These are phyloP conservation scores for Oceanodroma tethys DNA, from an alignment of 2,113 vertebrate genomes.

Conservation along the genomic window DNA sequence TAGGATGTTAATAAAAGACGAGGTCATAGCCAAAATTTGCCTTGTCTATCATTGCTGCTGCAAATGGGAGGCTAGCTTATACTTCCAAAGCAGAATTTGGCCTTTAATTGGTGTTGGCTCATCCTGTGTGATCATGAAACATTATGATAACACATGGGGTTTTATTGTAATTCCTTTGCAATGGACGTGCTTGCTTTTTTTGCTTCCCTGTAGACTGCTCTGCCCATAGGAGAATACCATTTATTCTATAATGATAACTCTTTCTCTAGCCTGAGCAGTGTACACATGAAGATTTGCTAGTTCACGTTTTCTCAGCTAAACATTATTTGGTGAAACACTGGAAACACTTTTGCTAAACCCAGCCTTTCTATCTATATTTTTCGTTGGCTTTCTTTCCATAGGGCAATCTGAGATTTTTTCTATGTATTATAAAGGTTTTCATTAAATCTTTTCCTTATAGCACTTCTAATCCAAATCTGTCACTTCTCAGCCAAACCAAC, in stretches of 20 bases:
- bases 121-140: background rate
- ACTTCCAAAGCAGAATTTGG: background rate
- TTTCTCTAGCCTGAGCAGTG: background rate
- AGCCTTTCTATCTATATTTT: background rate
- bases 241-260: background rate
- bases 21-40: background rate
- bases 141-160: background rate
- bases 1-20: background rate
- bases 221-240: background rate
- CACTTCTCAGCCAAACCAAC: background rate
- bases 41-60: background rate
- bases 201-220: background rate
- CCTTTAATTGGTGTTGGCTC: slow-evolving; percentile 1
- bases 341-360: background rate
- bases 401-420: background rate
- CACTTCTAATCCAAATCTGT: background rate
- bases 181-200: background rate
- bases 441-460: background rate
- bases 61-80: background rate
- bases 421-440: background rate
- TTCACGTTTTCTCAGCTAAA: background rate
- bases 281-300: background rate
- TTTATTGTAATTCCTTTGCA: background rate
- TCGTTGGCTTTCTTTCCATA: background rate
- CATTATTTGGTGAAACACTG: background rate